phyloP scores from a whole-genome alignment of 2,797 vertebrate genomes.

The Squalus acanthias region DNA sequence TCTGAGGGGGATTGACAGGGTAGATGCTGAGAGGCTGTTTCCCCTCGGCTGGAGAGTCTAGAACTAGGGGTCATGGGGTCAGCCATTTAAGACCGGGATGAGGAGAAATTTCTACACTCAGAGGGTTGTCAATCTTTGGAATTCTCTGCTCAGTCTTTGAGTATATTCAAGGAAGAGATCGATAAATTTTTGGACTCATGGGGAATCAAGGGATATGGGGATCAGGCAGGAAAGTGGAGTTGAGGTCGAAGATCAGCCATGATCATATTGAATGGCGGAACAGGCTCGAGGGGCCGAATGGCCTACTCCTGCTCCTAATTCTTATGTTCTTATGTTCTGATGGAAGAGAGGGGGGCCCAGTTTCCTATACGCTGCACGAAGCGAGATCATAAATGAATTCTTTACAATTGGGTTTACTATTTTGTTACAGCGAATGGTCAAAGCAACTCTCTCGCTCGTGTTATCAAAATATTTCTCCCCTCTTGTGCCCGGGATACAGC shows the following conservation, averaged over 20 bases:
- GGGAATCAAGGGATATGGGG: neutral
- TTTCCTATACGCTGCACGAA: neutral
- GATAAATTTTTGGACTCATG: neutral
- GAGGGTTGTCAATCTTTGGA: neutral
- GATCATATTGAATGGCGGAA: neutral
- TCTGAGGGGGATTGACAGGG: neutral
- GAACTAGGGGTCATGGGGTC: too few species aligned
- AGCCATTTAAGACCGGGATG: too few species aligned
- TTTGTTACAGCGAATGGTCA: neutral
- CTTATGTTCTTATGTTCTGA: neutral
- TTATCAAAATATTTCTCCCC: neutral
- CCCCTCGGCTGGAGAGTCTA: neutral
- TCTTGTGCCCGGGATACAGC: neutral
- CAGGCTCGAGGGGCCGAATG: neutral
- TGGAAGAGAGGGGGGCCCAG: neutral
- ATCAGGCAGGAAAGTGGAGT: neutral
- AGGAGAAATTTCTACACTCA: neutral
- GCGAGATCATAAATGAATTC: neutral
- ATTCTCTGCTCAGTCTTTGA: neutral
- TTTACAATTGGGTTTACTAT: neutral
- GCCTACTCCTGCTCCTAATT: neutral
- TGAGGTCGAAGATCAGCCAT: neutral
- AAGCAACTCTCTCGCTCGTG: neutral
- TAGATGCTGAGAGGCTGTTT: too few species aligned
- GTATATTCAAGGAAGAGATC: neutral